Evolutionary conservation across 2,888 invertebrate species (phyloP).

Genomic region (Aethes cnicana): DNA sequence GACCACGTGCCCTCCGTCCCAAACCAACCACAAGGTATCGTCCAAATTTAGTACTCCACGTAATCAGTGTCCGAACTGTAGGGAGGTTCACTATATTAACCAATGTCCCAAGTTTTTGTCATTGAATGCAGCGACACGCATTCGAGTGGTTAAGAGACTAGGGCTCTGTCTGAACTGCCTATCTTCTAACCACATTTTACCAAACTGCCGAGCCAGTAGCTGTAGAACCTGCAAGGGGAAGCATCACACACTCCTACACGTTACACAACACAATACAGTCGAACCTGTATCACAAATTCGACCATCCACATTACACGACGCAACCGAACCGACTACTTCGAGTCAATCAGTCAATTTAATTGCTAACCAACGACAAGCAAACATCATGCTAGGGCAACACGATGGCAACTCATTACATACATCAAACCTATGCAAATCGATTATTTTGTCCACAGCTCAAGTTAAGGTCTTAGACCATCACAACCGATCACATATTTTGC

Average conservation of each 20-base stretch:
- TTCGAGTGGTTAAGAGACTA: constrained; percentile 2
- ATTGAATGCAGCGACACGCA: constrained; percentile 3
- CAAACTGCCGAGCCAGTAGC: background rate
- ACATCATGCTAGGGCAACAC: background rate
- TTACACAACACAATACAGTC: no score
- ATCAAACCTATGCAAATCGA: no score
- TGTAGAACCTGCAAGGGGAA: background rate
- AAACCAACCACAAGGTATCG: constrained; percentile 5
- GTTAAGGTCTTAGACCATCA: background rate
- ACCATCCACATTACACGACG: no score
- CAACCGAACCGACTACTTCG: background rate
- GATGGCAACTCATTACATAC: no score
- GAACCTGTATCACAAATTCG: no score
- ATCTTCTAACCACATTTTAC: background rate
- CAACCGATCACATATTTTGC: constrained; percentile 5
- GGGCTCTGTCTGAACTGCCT: constrained; percentile 1
- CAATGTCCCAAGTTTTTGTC: constrained; percentile 17
- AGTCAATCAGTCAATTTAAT: no score
- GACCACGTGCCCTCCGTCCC: constrained; percentile 5
- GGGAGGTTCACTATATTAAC: constrained; percentile 17
- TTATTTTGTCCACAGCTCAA: constrained; percentile 1
- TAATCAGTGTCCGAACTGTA: constrained; percentile 19
- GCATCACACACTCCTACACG: background rate
- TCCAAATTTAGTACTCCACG: background rate
- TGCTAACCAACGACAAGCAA: background rate